Evolutionary conservation across 2,797 vertebrate species (phyloP).

Genomic region (Loris lydekkerianus): DNA sequence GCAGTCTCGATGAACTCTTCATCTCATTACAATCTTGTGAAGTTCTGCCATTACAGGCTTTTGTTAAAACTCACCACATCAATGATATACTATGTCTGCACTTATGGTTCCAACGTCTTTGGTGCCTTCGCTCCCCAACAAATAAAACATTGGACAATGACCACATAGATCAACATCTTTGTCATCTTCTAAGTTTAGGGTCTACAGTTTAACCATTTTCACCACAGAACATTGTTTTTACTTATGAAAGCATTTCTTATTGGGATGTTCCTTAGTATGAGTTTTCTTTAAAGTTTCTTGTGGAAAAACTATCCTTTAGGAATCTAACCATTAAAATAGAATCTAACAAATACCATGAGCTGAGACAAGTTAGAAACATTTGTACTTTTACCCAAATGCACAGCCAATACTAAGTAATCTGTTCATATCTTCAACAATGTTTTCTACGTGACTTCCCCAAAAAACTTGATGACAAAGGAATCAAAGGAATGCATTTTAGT

Average conservation of each 20-base stretch:
- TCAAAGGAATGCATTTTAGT: slow-evolving; percentile 44
- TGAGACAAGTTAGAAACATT: slow-evolving; percentile 19
- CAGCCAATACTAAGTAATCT: background rate
- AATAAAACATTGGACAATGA: background rate
- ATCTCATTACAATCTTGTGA: background rate
- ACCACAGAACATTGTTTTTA: background rate
- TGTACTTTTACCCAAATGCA: slow-evolving; percentile 14
- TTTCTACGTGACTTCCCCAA: slow-evolving; percentile 11
- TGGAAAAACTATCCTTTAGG: background rate
- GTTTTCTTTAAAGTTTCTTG: background rate
- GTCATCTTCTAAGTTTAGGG: slow-evolving; percentile 35
- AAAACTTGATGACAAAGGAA: slow-evolving; percentile 25
- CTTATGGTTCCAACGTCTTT: background rate
- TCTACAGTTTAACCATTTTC: background rate
- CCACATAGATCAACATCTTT: background rate
- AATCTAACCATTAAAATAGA: background rate
- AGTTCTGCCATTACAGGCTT: background rate
- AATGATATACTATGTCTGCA: background rate
- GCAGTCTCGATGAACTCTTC: background rate
- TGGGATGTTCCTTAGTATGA: background rate
- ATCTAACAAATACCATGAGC: background rate
- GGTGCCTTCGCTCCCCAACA: background rate
- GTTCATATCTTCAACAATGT: background rate
- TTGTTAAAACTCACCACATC: background rate
- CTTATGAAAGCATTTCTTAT: slow-evolving; percentile 40